phyloP scores from a whole-genome alignment of 1,140 invertebrate genomes.

The Drosophila athabasca region DNA sequence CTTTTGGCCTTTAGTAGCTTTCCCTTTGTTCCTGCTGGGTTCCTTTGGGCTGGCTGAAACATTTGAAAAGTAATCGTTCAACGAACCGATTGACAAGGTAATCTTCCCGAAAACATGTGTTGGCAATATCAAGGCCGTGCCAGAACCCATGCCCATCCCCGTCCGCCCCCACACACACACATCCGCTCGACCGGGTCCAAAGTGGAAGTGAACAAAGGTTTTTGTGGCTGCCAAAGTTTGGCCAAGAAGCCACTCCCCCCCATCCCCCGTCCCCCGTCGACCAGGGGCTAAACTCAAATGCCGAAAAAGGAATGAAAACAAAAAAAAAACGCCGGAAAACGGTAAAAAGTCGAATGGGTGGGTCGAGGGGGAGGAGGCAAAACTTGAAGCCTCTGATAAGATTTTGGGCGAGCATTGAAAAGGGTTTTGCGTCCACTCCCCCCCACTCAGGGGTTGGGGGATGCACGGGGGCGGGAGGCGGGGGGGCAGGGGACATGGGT shows the following conservation, averaged over 20 bases:
- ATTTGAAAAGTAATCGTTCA: conserved; percentile 75
- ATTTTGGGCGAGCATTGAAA: conserved; percentile 63
- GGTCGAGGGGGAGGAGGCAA: background rate
- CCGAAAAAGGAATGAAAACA: conserved; percentile 30
- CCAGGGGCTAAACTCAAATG: conserved; percentile 34
- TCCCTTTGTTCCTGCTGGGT: conserved; percentile 8
- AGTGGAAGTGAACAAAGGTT: conserved; percentile 38
- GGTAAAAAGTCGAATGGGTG: background rate
- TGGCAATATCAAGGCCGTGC: conserved; percentile 68
- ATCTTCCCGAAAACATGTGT: conserved; percentile 72
- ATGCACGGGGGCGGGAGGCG: background rate
- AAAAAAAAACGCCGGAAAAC: background rate
- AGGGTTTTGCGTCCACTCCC: conserved; percentile 37
- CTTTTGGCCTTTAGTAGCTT: conserved; percentile 10
- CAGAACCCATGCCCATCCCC: conserved; percentile 20
- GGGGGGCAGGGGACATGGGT: too few relatives aligned
- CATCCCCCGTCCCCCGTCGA: background rate
- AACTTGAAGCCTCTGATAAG: conserved; percentile 68
- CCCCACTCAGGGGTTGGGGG: too few relatives aligned
- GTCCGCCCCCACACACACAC: conserved; percentile 11
- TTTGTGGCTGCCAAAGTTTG: conserved; percentile 51
- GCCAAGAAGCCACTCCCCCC: conserved; percentile 13
- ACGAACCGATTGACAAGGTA: conserved; percentile 78
- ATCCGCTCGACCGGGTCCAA: conserved; percentile 4
- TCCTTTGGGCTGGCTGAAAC: conserved; percentile 30